These are phyloP conservation scores for Agrilus biguttatus DNA, from an alignment of 2,888 invertebrate genomes.

Conservation along the genomic window DNA sequence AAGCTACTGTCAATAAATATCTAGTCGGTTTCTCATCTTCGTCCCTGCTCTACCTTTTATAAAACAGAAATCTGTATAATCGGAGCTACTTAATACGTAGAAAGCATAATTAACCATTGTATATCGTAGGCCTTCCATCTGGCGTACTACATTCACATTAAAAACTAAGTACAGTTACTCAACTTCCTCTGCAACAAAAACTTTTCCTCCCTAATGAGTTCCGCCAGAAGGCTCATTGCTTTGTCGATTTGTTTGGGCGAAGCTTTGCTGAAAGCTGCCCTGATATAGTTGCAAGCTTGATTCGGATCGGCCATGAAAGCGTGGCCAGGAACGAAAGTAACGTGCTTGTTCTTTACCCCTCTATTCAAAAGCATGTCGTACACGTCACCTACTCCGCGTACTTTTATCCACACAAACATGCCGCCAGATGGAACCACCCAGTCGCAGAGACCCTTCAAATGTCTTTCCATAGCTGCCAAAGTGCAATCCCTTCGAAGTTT, in stretches of 20 bases:
- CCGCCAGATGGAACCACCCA: constrained; percentile 57
- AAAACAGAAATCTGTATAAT: too few relatives aligned
- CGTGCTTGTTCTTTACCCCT: constrained; percentile 45
- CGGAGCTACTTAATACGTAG: too few relatives aligned
- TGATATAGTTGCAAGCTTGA: constrained; percentile 48
- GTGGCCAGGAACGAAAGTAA: constrained; percentile 60
- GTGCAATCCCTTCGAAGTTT: constrained; percentile 46
- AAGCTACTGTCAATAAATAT: too few relatives aligned
- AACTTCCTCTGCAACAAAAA: constrained; percentile 27
- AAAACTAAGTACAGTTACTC: constrained; percentile 22
- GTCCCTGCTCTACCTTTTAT: too few relatives aligned
- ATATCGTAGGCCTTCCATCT: too few relatives aligned
- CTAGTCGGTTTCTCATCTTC: too few relatives aligned
- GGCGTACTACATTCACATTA: too few relatives aligned
- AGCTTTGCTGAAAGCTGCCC: constrained; percentile 59
- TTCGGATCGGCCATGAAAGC: constrained; percentile 51
- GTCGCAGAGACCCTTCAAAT: constrained; percentile 46
- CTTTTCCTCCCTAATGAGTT: constrained; percentile 46
- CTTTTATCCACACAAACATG: constrained; percentile 65
- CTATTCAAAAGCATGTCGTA: constrained; percentile 57
- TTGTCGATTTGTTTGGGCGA: constrained; percentile 47
- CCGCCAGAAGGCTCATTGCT: constrained; percentile 43
- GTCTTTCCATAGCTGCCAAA: constrained; percentile 40
- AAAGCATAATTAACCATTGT: too few relatives aligned
- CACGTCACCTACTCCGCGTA: constrained; percentile 52